Conservation (phyloP, 2,113 vertebrate species). For the Phalacrocorax aristotelis region DNA sequence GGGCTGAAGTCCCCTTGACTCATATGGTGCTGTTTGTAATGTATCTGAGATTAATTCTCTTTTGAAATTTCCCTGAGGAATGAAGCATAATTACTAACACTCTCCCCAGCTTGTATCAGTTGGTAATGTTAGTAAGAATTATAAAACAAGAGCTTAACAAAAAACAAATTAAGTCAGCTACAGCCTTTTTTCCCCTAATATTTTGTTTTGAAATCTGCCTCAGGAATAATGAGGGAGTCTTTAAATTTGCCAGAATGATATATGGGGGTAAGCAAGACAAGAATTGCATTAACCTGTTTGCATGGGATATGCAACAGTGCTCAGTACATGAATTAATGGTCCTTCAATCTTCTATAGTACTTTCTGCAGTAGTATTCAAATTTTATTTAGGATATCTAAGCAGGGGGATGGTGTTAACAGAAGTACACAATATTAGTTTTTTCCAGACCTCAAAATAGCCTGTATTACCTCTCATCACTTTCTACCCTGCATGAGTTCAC, state of each 20-base stretch:
- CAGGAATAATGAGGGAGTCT: not conserved
- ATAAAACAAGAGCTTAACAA: not conserved
- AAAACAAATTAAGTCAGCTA: not conserved
- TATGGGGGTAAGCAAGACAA: not conserved
- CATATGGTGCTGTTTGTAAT: not conserved
- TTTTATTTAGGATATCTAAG: not conserved
- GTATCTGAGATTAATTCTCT: not conserved
- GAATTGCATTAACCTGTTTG: not conserved
- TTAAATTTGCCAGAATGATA: not conserved
- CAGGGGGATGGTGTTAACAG: not conserved
- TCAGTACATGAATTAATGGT: not conserved
- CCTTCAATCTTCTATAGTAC: not conserved
- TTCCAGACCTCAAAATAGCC: not conserved
- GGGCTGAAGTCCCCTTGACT: not conserved
- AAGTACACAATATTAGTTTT: not conserved
- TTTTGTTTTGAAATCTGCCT: not conserved
- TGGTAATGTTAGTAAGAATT: not conserved
- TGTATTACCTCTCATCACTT: not conserved
- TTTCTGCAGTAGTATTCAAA: not conserved
- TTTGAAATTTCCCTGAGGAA: not conserved
- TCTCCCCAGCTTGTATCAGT: not conserved
- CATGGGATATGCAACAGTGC: not conserved
- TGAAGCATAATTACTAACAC: not conserved
- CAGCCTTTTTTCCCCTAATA: not conserved
- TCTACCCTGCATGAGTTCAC: not conserved